Evolutionary conservation across 2,888 invertebrate genomes (phyloP).

Genomic region (Caprella mutica): DNA sequence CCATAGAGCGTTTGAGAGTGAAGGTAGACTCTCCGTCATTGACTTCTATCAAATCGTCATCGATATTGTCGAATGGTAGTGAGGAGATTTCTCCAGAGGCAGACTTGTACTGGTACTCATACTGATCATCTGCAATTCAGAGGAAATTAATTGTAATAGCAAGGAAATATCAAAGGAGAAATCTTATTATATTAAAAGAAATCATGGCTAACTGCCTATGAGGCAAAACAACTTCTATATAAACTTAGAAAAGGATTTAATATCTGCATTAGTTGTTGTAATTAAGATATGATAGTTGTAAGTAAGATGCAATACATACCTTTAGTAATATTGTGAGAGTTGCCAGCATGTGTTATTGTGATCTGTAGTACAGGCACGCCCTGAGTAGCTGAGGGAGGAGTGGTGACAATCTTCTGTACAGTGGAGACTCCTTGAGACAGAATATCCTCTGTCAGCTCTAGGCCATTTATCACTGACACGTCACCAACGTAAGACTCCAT

Average conservation of each 20-base stretch:
- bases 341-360: conserved; percentile 7
- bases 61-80: neutral
- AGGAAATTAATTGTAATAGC: neutral
- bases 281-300: too few relatives aligned
- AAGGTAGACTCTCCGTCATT: conserved; percentile 9
- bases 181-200: neutral
- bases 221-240: too few relatives aligned
- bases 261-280: too few relatives aligned
- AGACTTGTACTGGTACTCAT: conserved; percentile 12
- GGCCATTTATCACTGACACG: too few relatives aligned
- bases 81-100: neutral
- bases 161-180: neutral
- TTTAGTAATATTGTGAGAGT: neutral
- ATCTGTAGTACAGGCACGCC: conserved; percentile 7
- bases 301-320: neutral
- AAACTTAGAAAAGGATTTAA: too few relatives aligned
- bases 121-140: conserved; percentile 7
- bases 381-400: too few relatives aligned
- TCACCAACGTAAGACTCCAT: too few relatives aligned
- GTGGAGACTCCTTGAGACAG: too few relatives aligned
- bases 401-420: too few relatives aligned
- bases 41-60: neutral
- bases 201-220: neutral
- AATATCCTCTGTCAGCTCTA: too few relatives aligned
- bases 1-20: conserved; percentile 17